Base-by-base conservation (phyloP, 2,797 vertebrate genomes). In the Channallabes apus region DNA sequence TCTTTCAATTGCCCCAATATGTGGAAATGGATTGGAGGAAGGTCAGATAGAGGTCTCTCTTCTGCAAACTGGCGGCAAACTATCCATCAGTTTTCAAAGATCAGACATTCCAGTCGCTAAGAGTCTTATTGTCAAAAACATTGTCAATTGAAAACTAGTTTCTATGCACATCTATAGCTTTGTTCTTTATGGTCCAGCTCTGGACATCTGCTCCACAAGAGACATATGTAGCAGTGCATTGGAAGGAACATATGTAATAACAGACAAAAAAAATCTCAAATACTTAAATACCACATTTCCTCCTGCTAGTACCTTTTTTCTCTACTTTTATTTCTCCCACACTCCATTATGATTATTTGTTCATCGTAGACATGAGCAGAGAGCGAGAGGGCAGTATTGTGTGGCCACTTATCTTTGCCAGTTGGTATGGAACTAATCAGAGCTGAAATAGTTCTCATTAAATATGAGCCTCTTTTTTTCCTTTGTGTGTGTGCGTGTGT, bases 401-500 rank as follows among this genome's bases (percentile, higher is more conserved):
- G 88, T 56, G 86, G 86, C 89, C 90, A 88, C 90, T 91, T 94
- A 90, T 93, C 88, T 91, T 90, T 92, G 94, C 92, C 93, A 94
- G 92, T 93, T 90, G 93, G 92, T 92, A 93, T 94, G 93, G 93
- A 95, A 94, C 93, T 95, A 95, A 95, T 95, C 93, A 92, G 89
- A 85, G 87, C 90, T 90, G 92, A 94, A 93, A 89, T 94, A 94
- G 93, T 95, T 94, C 93, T 94, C 93, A 95, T 94, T 95, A 94
- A 91, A 93, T 89, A 86, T 75, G 90, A 91, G 91, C 92, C 92
- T 93, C 90, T 86, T 79, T 81, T 61, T 85, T 80, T 46, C 38
- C 61, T 77, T 14, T 82, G 29, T 67, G 71, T 68, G 35, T 61
- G 71, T 65, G 69, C 73, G 56, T 80, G 67, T 77, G 29, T 54